These are phyloP conservation scores for Drosophila suboccidentalis DNA, from an alignment of 2,888 invertebrate species.

Conservation along the genomic window DNA sequence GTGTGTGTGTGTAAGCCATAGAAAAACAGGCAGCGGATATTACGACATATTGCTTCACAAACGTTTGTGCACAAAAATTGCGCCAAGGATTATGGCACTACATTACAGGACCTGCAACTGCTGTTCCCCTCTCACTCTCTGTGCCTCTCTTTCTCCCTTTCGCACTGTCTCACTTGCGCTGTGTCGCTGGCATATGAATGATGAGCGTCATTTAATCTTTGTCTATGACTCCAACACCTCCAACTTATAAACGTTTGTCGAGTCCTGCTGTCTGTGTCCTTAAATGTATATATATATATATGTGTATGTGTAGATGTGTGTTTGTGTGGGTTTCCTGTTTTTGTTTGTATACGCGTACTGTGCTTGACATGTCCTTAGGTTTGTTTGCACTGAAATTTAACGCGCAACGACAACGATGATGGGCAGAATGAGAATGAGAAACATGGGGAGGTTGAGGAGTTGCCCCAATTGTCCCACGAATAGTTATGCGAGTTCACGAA, in stretches of 20 bases:
- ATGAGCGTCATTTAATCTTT: conserved; percentile 80
- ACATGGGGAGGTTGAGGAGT: background rate
- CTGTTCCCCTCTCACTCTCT: background rate
- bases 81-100: conserved; percentile 80
- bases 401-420: conserved; percentile 37
- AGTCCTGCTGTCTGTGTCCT: conserved; percentile 22
- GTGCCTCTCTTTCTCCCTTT: background rate
- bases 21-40: conserved; percentile 76
- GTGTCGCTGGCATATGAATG: conserved; percentile 72
- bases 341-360: conserved; percentile 65
- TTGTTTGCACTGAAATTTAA: conserved; percentile 76
- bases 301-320: conserved; percentile 22
- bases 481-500: conserved; percentile 54
- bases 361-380: conserved; percentile 79
- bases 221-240: conserved; percentile 75
- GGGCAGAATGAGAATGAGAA: no score
- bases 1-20: conserved; percentile 42
- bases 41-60: conserved; percentile 77
- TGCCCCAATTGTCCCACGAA: conserved; percentile 48
- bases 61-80: conserved; percentile 70
- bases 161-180: background rate
- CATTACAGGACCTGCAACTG: conserved; percentile 63
- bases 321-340: conserved; percentile 48
- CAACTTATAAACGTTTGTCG: conserved; percentile 58
- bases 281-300: conserved; percentile 15